Conservation (phyloP, 2,113 vertebrate genomes). For the Ceyx margarethae region DNA sequence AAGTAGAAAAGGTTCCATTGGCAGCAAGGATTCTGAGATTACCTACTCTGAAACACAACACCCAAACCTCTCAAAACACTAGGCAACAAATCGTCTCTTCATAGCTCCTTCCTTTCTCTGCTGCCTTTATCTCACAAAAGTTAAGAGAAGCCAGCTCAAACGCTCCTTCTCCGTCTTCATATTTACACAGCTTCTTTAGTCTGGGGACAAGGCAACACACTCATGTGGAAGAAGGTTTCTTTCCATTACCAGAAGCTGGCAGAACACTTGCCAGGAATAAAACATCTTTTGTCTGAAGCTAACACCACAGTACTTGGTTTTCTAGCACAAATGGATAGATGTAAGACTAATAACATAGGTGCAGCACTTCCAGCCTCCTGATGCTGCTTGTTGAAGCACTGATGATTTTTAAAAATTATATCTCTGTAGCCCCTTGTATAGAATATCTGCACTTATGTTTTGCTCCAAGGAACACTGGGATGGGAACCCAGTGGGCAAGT, state of each 20-base stretch:
- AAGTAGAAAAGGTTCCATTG: neutral
- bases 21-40: neutral
- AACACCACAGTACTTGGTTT: neutral
- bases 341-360: neutral
- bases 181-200: neutral
- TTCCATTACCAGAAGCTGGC: neutral
- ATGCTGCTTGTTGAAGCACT: neutral
- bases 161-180: neutral
- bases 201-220: neutral
- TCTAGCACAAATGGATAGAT: neutral
- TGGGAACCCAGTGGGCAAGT: neutral
- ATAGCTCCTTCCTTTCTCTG: neutral
- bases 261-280: neutral
- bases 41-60: neutral
- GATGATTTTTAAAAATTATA: neutral
- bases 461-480: neutral
- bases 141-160: neutral
- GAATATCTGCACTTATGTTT: neutral
- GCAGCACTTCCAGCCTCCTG: neutral
- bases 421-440: neutral
- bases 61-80: neutral
- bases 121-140: neutral
- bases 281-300: neutral
- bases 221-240: neutral
- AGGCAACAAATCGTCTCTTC: neutral